Base-by-base conservation (phyloP, 1,140 invertebrate species). In the Agrilus planipennis region DNA sequence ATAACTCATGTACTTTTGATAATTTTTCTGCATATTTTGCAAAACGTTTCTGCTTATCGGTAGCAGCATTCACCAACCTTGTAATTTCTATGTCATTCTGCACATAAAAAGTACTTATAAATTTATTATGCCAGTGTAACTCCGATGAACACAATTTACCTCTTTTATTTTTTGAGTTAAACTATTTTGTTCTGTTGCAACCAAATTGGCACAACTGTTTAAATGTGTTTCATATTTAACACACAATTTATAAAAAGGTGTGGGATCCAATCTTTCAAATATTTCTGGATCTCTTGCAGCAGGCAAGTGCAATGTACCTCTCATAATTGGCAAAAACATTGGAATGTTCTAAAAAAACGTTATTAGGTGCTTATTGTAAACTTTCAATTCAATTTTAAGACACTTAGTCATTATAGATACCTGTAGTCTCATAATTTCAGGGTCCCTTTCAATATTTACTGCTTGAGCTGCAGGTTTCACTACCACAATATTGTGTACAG, bases 311-410 rank as follows among this genome's bases (percentile, higher is more conserved):
- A 93, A 61, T 0, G 89, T 89, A 6, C 86, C 87, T 28, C 87
- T 62, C 76, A 96, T 88, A 16, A 95, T 90, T 1, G 91, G 91
- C 34, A 92, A 64, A 61, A 96, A 94, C 62, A 88, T 85, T 7
- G 90, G 89, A 49, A 94, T 89, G 49, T 70, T 80, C 64, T 84
- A 64, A 2, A 63, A 64, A 30, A 30, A 25, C 22, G 12, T 9
- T 27, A 12, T 10, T 10, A 32, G 15, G 6, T 21, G 10, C 7
- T 10, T 25, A 25, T 25, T 25, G 22, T 25, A 25, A 25, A 25
- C 22, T 6, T 11, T 25, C 5, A 25, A 25, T 25, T n/a, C 15
- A 29, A 29, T 12, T 29, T 12, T 14, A 16, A 14, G 2, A 40
- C 29, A 41, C 46, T 60, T 6, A 25, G n/a, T 25, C n/a, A 25